Evolutionary conservation across 2,113 vertebrate genomes (phyloP).

Genomic region (Psittacula cyanocephala): DNA sequence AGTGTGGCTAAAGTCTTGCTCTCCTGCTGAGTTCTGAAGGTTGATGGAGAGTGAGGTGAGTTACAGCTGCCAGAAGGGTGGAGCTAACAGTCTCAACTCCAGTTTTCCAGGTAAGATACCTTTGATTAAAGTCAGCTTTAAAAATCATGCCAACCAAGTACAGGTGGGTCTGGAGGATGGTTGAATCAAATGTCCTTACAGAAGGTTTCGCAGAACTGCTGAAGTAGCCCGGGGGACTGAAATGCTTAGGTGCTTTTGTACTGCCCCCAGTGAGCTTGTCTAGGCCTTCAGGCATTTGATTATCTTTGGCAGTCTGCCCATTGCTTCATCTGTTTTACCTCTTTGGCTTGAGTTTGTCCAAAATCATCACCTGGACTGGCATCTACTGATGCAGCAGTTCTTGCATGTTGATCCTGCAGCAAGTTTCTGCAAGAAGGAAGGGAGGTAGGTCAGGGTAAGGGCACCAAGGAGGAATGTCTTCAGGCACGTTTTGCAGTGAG

Average conservation of each 20-base stretch:
- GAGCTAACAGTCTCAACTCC: neutral
- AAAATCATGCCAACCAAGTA: neutral
- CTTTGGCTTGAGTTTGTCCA: neutral
- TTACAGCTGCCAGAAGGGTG: neutral
- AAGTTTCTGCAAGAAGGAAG: neutral
- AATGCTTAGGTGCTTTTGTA: neutral
- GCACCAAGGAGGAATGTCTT: neutral
- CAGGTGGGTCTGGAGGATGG: neutral
- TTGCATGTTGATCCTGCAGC: neutral
- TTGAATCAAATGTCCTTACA: neutral
- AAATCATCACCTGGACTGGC: neutral
- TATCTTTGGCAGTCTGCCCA: neutral
- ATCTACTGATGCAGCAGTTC: neutral
- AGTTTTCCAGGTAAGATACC: slow-evolving; percentile 49
- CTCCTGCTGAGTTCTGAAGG: neutral
- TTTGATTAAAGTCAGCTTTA: neutral
- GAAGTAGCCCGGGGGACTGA: neutral
- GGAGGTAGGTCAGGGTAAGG: neutral
- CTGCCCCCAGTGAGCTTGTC: neutral
- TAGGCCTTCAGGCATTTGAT: neutral
- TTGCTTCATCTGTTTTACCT: neutral
- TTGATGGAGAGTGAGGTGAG: slow-evolving; percentile 17
- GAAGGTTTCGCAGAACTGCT: neutral
- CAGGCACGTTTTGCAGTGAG: neutral
- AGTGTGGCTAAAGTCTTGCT: neutral